phyloP scores from a whole-genome alignment of 1,140 invertebrate species.

The Drosophila lacertosa region DNA sequence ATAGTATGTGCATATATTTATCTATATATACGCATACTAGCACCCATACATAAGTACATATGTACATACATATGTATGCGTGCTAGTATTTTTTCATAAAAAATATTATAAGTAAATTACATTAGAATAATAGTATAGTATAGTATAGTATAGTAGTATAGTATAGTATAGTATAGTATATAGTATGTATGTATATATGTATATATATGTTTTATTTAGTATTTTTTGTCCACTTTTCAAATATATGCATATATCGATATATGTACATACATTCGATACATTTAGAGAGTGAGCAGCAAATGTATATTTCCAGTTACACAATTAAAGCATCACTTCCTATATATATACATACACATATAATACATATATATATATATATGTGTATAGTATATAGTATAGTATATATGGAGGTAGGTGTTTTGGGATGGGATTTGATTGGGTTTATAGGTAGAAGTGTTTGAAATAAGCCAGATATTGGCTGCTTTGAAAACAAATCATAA shows the following conservation, averaged over 20 bases:
- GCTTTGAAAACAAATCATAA: not conserved
- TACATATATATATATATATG: no score
- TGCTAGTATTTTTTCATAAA: not conserved
- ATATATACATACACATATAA: no score
- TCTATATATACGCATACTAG: not conserved
- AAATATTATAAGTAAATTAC: slow-evolving; percentile 2
- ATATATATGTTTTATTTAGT: no score
- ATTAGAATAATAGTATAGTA: slow-evolving; percentile 1
- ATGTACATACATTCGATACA: not conserved
- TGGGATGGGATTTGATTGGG: not conserved
- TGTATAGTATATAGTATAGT: no score
- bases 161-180: not conserved
- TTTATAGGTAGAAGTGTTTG: not conserved
- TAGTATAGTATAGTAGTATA: slow-evolving; percentile 2
- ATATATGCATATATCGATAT: not conserved
- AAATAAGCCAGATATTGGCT: not conserved
- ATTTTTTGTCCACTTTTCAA: no score
- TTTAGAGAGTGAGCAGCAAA: no score
- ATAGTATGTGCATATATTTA: not conserved
- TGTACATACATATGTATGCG: slow-evolving; percentile 8
- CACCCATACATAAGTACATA: not conserved
- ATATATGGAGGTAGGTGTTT: no score
- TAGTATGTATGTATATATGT: slow-evolving; percentile 4
- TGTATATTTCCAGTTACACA: no score
- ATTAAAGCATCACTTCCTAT: no score